phyloP scores from a whole-genome alignment of 2,888 invertebrate genomes.

The Mythimna albipuncta region DNA sequence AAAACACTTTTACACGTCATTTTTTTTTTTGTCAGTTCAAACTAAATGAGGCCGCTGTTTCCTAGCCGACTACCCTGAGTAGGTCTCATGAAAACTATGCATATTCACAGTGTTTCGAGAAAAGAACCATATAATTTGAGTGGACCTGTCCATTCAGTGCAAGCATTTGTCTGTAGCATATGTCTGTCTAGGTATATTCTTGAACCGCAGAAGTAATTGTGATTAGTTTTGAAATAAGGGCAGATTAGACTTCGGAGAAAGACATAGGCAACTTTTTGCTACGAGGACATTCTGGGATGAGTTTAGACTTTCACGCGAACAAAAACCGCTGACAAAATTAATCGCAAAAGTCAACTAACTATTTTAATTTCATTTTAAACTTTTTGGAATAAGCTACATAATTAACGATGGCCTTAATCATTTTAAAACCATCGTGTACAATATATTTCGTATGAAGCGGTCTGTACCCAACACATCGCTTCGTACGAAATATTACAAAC shows the following conservation, averaged over 20 bases:
- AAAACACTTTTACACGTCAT: no score
- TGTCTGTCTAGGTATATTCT: neutral
- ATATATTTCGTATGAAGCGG: neutral
- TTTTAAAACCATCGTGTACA: slow-evolving; percentile 10
- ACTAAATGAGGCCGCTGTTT: no score
- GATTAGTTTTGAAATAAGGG: no score
- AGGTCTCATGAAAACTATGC: no score
- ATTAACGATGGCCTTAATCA: slow-evolving; percentile 17
- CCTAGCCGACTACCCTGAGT: no score
- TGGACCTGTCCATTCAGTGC: no score
- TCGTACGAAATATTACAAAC: neutral
- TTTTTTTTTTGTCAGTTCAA: no score
- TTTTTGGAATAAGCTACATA: slow-evolving; percentile 1
- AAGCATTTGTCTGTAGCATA: no score
- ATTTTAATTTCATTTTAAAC: neutral
- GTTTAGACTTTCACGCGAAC: neutral
- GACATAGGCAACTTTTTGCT: neutral
- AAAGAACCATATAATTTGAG: no score
- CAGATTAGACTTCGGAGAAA: neutral
- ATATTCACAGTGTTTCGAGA: no score
- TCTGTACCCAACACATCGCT: slow-evolving; percentile 1
- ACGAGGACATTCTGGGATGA: no score
- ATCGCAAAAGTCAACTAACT: neutral
- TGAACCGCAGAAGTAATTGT: no score
- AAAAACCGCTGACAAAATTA: neutral